Percentiles rank a stretch among this genome's conserved stretches.
Evolutionary conservation across 2,113 vertebrate genomes (phyloP).

Genomic region (Phylloscopus trochilus): DNA sequence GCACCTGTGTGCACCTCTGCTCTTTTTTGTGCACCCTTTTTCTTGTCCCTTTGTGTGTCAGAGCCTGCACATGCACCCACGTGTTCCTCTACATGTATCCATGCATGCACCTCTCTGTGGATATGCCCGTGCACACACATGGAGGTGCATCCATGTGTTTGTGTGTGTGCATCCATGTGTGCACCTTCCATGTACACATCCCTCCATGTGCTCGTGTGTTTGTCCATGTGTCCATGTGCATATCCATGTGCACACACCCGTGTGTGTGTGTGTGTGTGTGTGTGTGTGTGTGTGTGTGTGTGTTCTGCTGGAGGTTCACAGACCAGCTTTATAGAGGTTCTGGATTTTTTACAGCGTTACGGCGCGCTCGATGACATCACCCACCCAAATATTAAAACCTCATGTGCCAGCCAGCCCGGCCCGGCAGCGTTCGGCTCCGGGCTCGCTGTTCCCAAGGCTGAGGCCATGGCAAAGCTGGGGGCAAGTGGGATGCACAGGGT

Average conservation of each 20-base stretch:
- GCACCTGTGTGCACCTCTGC: background rate
- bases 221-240: background rate
- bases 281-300: background rate
- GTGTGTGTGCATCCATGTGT: too few relatives aligned
- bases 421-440: rapidly evolving
- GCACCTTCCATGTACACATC: rapidly evolving
- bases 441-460: rapidly evolving
- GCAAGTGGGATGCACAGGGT: rapidly evolving
- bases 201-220: background rate
- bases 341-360: slow-evolving; percentile 9
- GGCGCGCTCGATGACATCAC: background rate
- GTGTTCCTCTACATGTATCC: rapidly evolving
- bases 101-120: rapidly evolving
- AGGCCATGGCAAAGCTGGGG: rapidly evolving
- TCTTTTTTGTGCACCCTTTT: background rate
- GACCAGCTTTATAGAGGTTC: slow-evolving; percentile 38
- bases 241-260: background rate
- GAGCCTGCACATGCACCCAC: background rate
- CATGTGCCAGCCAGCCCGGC: background rate
- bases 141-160: background rate
- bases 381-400: slow-evolving; percentile 13
- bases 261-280: background rate
- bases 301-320: background rate
- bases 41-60: rapidly evolving
- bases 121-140: background rate